Evolutionary conservation across 2,113 vertebrate species (phyloP).

Genomic region (Toxotes jaculatrix): DNA sequence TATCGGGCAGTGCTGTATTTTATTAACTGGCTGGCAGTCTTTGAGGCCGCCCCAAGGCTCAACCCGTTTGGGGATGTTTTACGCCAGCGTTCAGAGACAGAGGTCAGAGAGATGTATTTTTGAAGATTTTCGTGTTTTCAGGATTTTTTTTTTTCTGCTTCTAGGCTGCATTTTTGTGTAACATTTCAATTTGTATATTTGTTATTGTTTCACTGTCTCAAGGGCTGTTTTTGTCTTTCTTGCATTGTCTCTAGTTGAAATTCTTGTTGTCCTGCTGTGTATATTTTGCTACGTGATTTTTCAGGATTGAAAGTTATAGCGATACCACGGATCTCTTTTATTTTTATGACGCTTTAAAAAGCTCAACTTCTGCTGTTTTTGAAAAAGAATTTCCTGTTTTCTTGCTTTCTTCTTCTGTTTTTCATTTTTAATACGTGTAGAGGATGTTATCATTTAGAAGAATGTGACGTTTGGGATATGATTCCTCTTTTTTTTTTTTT

Average conservation of each 20-base stretch:
- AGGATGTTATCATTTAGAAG: conserved; percentile 14
- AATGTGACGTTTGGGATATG: too few species aligned
- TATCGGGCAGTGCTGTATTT: background rate
- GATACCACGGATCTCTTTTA: background rate
- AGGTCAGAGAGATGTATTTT: background rate
- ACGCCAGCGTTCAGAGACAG: background rate
- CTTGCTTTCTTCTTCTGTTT: background rate
- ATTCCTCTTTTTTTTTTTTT: background rate
- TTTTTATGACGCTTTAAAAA: background rate
- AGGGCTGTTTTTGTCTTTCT: background rate
- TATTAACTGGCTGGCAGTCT: conserved; percentile 23
- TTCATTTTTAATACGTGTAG: background rate
- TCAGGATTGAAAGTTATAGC: background rate
- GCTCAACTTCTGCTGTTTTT: background rate
- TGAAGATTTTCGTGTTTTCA: background rate
- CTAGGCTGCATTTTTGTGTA: too few species aligned
- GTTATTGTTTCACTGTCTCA: background rate
- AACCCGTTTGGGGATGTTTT: conserved; percentile 21
- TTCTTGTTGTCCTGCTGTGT: background rate
- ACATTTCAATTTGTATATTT: background rate
- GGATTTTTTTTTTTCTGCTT: background rate
- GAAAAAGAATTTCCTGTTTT: conserved; percentile 24
- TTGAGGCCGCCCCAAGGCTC: conserved; percentile 9
- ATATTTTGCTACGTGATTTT: background rate
- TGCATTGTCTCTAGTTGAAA: background rate